Base-by-base conservation (phyloP, 2,888 invertebrate species). In the Drosophila yooni region DNA sequence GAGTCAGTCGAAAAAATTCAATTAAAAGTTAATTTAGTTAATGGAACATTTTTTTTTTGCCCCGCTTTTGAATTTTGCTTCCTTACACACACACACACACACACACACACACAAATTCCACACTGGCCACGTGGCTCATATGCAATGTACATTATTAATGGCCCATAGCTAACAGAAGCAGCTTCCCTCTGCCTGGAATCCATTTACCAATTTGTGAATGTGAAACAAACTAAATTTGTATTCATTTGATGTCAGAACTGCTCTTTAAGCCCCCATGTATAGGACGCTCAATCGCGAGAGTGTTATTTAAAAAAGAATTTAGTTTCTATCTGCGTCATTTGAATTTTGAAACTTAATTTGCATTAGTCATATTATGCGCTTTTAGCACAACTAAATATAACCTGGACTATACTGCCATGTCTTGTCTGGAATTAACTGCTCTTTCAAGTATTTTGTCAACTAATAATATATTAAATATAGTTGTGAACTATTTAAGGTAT, bases 21-120 rank as follows among this genome's bases (percentile, higher is more conserved):
- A 86, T 85, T 90, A 90, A 85, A 89, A 76, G 73, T 90, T 88
- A 90, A 85, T 90, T 86, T 88, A 86, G 68, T 88, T 86, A 86
- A 86, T 89, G 90, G 88, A 89, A 86, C 64, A 70, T 38, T 31
- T 51, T 29, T 31, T 48, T 53, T 76, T 72, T 72, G 65, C 31
- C 61, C 40, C 63, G 61, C 63, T 81, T 76, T 72, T 77, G 53
- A 78, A 79, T 73, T 70, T 81, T 67, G 63, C 76, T 80, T 70
- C 46, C 50, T 50, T 27, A n/a, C 54, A 27, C 36, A 38, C 18
- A n/a, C 10, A 29, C 29, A 29, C 51, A 34, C 15, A 33, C 33
- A n/a, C n/a, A n/a, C 21, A n/a, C 54, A 27, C 36, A 43, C 21
- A 43, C 7, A 54, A 54, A 46, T 52, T 34, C 33, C 50, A 60